phyloP scores from a whole-genome alignment of 2,888 invertebrate genomes.

The Cenopis cana region DNA sequence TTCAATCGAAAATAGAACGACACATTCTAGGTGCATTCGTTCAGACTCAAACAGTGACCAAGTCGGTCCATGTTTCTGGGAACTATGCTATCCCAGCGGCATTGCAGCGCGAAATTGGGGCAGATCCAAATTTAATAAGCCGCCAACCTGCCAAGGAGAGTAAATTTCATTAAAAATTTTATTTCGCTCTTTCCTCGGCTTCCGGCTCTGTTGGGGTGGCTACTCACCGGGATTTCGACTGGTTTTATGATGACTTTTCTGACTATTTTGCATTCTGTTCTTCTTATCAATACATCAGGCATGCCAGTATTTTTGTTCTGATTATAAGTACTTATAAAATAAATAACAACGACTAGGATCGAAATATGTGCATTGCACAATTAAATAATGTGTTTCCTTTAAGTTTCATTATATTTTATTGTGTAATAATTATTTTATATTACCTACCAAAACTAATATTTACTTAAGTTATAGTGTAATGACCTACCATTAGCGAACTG shows the following conservation, averaged over 20 bases:
- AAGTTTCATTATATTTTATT: neutral
- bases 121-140: slow-evolving; percentile 43
- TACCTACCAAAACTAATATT: neutral
- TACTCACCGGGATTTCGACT: slow-evolving; percentile 3
- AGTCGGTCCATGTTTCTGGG: neutral
- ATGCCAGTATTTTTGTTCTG: no score
- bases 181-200: slow-evolving; percentile 22
- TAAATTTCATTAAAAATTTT: slow-evolving; percentile 39
- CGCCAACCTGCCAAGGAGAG: slow-evolving; percentile 37
- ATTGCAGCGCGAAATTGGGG: slow-evolving; percentile 35
- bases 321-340: no score
- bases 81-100: slow-evolving; percentile 12
- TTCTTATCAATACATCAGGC: no score
- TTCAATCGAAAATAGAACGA: neutral
- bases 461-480: no score
- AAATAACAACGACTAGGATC: no score
- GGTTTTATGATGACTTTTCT: slow-evolving; percentile 3
- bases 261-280: neutral
- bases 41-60: neutral
- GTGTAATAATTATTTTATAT: neutral
- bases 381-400: no score
- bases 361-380: no score
- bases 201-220: slow-evolving; percentile 7
- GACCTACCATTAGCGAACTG: no score
- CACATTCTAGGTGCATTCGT: neutral